These are phyloP conservation scores for Zosterops japonicus DNA, from an alignment of 2,113 vertebrate species.

Conservation along the genomic window DNA sequence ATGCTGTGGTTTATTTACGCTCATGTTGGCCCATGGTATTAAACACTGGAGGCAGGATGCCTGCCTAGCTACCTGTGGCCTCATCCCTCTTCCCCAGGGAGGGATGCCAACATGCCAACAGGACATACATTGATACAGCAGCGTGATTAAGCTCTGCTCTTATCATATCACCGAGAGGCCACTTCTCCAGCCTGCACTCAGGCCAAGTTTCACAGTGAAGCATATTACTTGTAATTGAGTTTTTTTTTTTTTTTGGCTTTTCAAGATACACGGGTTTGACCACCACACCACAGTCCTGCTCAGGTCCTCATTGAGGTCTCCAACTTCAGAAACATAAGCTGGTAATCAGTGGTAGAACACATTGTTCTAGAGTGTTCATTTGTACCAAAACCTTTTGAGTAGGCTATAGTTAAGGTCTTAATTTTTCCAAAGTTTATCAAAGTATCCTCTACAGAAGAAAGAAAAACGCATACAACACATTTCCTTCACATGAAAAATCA, in stretches of 20 bases:
- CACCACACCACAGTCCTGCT: fast-evolving
- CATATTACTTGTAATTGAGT: background rate
- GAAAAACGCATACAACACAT: background rate
- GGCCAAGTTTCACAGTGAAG: background rate
- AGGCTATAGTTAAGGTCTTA: background rate
- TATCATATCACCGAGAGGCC: background rate
- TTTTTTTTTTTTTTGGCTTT: background rate
- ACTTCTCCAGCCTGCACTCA: background rate
- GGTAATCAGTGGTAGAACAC: background rate
- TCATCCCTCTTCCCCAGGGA: background rate
- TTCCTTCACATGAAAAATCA: background rate
- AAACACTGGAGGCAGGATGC: background rate
- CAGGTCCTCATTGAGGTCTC: background rate
- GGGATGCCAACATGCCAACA: background rate
- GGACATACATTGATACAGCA: fast-evolving
- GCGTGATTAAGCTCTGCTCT: background rate
- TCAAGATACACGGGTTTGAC: background rate
- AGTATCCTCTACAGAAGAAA: background rate
- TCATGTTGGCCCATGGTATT: background rate
- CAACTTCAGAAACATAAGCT: background rate
- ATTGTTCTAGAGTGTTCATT: background rate
- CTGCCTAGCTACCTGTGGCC: background rate
- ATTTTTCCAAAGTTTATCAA: background rate
- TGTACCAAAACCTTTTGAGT: background rate
- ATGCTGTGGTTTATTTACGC: slow-evolving; percentile 11